Conservation (phyloP, 2,113 vertebrate species). For the Phoxinus phoxinus region DNA sequence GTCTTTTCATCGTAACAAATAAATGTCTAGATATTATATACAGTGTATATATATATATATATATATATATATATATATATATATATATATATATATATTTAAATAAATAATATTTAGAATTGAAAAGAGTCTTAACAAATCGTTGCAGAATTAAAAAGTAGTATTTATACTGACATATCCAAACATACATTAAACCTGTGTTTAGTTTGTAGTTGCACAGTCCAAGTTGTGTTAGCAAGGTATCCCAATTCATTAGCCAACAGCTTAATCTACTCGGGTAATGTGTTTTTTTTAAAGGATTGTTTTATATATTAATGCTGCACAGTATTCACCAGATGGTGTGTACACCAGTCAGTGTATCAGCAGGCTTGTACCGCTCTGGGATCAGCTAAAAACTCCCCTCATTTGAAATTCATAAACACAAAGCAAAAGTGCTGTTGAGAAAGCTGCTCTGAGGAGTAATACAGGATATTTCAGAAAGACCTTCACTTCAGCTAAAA, state of each 20-base stretch:
- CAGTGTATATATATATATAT: no score
- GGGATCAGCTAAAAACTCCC: background rate
- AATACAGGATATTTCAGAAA: conserved; percentile 34
- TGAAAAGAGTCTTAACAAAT: background rate
- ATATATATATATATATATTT: background rate
- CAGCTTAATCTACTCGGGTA: background rate
- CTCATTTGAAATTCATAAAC: background rate
- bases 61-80: no score
- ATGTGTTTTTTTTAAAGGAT: conserved; percentile 25
- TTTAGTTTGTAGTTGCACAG: background rate
- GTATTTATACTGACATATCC: conserved; percentile 9
- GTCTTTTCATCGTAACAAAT: background rate
- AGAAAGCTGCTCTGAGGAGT: conserved; percentile 34
- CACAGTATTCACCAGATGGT: conserved; percentile 13
- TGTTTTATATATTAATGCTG: conserved; percentile 2
- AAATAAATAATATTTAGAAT: background rate
- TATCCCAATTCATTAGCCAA: conserved; percentile 1
- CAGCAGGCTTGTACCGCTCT: background rate
- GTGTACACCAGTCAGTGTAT: background rate
- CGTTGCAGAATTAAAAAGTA: background rate
- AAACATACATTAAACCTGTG: conserved; percentile 22
- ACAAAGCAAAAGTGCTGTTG: conserved; percentile 1
- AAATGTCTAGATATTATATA: background rate
- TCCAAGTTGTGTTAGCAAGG: conserved; percentile 20
- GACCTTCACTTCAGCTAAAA: conserved; percentile 40